phyloP scores from a whole-genome alignment of 2,113 vertebrate genomes.

The Ciconia boyciana region DNA sequence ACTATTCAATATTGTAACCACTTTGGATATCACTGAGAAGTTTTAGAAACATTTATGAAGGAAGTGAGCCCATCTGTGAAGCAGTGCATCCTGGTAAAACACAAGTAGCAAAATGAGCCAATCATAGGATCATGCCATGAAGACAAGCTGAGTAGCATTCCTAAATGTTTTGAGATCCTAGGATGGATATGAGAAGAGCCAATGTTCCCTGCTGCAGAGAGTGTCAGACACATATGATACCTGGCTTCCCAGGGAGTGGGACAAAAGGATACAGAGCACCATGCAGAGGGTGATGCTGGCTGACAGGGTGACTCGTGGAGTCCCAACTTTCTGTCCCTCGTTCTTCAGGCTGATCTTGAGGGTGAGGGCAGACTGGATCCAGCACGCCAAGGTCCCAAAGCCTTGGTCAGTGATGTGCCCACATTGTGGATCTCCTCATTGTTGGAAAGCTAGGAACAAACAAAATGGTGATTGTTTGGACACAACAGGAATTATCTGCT shows the following conservation, averaged over 20 bases:
- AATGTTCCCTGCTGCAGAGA: not conserved
- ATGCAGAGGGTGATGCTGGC: conserved; percentile 81
- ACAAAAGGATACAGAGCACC: conserved; percentile 89
- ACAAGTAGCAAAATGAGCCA: not conserved
- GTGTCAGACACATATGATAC: not conserved
- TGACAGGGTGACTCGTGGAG: conserved; percentile 82
- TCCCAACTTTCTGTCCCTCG: conserved; percentile 77
- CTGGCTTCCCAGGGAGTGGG: not conserved
- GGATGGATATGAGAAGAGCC: not conserved
- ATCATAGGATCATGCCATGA: not conserved
- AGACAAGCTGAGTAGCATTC: not conserved
- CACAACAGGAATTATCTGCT: not conserved
- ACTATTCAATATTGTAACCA: not conserved
- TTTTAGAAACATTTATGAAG: not conserved
- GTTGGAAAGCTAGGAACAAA: conserved; percentile 74
- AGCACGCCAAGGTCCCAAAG: conserved; percentile 86
- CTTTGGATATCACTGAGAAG: not conserved
- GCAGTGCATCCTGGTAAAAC: not conserved
- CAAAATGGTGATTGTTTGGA: not conserved
- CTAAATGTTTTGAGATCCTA: not conserved
- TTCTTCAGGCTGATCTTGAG: conserved; percentile 86
- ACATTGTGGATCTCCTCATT: conserved; percentile 81
- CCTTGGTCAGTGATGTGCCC: conserved; percentile 82
- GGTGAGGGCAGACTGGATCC: conserved; percentile 88
- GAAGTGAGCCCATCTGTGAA: not conserved